Percentiles rank a stretch among this genome's conserved stretches.
Evolutionary conservation across 2,797 vertebrate genomes (phyloP).

Genomic region (Eurystomus glaucurus): DNA sequence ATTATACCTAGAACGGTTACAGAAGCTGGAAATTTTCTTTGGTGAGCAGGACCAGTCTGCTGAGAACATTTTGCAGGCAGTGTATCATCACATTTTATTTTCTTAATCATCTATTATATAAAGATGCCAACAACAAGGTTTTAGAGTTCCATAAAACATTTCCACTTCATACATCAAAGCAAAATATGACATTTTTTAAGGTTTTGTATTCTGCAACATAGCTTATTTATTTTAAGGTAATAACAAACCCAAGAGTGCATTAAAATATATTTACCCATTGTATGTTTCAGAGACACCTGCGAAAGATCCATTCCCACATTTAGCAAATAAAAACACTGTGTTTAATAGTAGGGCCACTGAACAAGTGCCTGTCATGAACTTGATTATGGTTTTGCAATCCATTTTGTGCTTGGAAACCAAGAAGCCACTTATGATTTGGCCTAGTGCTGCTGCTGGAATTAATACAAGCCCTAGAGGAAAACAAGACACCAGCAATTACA

Average conservation of each 20-base stretch:
- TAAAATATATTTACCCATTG: slow-evolving; percentile 83
- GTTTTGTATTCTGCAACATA: background rate
- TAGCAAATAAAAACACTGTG: slow-evolving; percentile 81
- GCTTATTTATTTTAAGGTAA: background rate
- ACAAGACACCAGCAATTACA: slow-evolving; percentile 63
- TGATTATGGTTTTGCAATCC: slow-evolving; percentile 82
- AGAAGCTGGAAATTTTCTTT: background rate
- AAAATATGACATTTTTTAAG: background rate
- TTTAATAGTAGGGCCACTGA: slow-evolving; percentile 73
- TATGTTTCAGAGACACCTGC: slow-evolving; percentile 85
- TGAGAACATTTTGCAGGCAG: background rate
- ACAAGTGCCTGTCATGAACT: slow-evolving; percentile 76
- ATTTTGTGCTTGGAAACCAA: slow-evolving; percentile 84
- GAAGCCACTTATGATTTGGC: slow-evolving; percentile 86
- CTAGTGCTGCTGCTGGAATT: slow-evolving; percentile 86
- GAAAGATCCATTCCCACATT: slow-evolving; percentile 84
- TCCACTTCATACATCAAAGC: background rate
- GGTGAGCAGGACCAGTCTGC: background rate
- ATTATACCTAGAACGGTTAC: background rate
- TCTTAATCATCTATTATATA: background rate
- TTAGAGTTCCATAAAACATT: background rate
- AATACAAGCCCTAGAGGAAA: slow-evolving; percentile 81
- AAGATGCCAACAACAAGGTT: background rate
- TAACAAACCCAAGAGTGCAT: background rate
- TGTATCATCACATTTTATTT: background rate